Evolutionary conservation across 2,113 vertebrate species (phyloP).

Genomic region (Hippocampus guttulatus): DNA sequence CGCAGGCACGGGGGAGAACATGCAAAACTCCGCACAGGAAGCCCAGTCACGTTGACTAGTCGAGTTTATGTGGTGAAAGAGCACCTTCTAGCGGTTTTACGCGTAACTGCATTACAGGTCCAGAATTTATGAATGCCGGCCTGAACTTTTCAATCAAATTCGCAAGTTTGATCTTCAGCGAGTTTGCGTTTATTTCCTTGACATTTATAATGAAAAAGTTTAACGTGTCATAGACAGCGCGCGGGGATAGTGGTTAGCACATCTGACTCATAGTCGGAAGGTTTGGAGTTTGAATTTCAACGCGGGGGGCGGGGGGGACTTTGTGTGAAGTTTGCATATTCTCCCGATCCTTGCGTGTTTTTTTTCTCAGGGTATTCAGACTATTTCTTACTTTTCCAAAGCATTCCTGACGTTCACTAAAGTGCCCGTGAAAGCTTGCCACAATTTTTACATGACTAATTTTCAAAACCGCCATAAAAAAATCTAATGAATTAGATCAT

Average conservation of each 20-base stretch:
- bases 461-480: no score
- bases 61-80: slow-evolving; percentile 15
- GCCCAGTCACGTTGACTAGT: background rate
- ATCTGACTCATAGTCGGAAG: background rate
- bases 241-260: background rate
- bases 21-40: no score
- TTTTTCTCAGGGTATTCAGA: background rate
- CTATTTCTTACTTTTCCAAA: background rate
- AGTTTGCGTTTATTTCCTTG: background rate
- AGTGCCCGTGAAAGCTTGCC: no score
- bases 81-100: slow-evolving; percentile 28
- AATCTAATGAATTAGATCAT: no score
- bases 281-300: background rate
- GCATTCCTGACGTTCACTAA: background rate
- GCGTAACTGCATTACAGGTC: slow-evolving; percentile 13
- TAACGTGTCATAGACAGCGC: background rate
- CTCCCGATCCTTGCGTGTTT: background rate
- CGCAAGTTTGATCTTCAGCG: background rate
- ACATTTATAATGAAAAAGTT: background rate
- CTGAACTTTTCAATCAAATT: background rate
- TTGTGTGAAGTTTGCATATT: background rate
- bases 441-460: no score
- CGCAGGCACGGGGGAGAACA: no score
- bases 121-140: background rate
- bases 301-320: no score